phyloP scores from a whole-genome alignment of 2,888 invertebrate genomes.

The Lasius platythorax region DNA sequence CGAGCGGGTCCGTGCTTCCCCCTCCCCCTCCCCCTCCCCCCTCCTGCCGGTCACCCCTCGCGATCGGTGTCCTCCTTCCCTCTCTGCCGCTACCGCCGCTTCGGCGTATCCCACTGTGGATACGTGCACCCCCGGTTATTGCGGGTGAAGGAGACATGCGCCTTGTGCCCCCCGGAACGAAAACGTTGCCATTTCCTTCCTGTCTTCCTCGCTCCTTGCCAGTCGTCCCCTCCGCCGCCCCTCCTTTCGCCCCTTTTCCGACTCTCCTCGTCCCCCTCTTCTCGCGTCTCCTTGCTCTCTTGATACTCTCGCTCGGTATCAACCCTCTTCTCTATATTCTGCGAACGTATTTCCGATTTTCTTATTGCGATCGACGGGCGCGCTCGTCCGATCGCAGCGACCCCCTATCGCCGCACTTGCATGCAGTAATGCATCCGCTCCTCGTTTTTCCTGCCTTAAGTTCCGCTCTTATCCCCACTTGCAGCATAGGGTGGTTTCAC shows the following conservation, averaged over 20 bases:
- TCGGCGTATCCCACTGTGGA: constrained; percentile 36
- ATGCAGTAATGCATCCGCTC: constrained; percentile 51
- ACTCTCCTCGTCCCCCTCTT: constrained; percentile 31
- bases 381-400: constrained; percentile 34
- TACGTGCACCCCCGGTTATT: constrained; percentile 65
- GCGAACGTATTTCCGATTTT: constrained; percentile 40
- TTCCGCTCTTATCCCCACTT: constrained; percentile 51
- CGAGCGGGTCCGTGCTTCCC: constrained; percentile 71
- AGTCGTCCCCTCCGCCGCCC: not conserved
- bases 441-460: constrained; percentile 52
- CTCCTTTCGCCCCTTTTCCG: constrained; percentile 9
- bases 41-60: constrained; percentile 32
- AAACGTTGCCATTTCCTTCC: constrained; percentile 64
- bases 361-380: constrained; percentile 52
- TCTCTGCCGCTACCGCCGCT: not conserved
- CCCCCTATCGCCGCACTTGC: constrained; percentile 39
- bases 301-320: constrained; percentile 47
- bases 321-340: constrained; percentile 50
- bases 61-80: constrained; percentile 40
- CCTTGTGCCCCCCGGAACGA: constrained; percentile 46
- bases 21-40: not conserved
- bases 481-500: constrained; percentile 21
- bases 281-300: not conserved
- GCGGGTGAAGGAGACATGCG: constrained; percentile 61
- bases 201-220: constrained; percentile 15